These are phyloP conservation scores for Petrolisthes manimaculis DNA, from an alignment of 2,888 invertebrate genomes.

Conservation along the genomic window DNA sequence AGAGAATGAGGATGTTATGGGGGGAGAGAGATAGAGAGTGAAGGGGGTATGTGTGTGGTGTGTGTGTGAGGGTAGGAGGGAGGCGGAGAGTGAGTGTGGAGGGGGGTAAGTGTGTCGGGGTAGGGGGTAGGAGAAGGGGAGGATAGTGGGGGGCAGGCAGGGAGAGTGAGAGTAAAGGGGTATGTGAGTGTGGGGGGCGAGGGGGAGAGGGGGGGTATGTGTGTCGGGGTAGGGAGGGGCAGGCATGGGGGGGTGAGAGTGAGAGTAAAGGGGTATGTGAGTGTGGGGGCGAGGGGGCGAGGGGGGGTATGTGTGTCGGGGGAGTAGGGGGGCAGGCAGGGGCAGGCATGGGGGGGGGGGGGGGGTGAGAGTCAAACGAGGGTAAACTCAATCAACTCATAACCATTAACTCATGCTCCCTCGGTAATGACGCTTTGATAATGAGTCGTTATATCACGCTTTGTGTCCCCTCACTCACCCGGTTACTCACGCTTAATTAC, in stretches of 20 bases:
- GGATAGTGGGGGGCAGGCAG: background rate
- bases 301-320: too few relatives aligned
- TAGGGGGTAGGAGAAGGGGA: background rate
- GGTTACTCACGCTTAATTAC: background rate
- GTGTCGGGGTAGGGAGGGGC: too few relatives aligned
- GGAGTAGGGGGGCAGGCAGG: background rate
- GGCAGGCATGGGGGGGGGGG: background rate
- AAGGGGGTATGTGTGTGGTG: too few relatives aligned
- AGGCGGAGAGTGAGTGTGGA: background rate
- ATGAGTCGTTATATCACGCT: background rate
- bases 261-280: background rate
- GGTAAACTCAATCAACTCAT: background rate
- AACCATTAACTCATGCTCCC: background rate
- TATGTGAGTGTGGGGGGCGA: background rate
- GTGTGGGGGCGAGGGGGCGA: background rate
- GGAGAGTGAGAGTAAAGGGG: background rate
- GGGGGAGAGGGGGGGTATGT: background rate
- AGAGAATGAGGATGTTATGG: conserved; percentile 18
- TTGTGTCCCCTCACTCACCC: background rate
- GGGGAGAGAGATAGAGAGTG: conserved; percentile 6
- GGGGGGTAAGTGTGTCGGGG: background rate
- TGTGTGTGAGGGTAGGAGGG: too few relatives aligned
- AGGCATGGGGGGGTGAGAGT: too few relatives aligned
- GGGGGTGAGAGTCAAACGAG: background rate
- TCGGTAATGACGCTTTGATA: conserved; percentile 12